Conservation (phyloP, 2,888 invertebrate genomes). For the Pharmacophagus antenor region DNA sequence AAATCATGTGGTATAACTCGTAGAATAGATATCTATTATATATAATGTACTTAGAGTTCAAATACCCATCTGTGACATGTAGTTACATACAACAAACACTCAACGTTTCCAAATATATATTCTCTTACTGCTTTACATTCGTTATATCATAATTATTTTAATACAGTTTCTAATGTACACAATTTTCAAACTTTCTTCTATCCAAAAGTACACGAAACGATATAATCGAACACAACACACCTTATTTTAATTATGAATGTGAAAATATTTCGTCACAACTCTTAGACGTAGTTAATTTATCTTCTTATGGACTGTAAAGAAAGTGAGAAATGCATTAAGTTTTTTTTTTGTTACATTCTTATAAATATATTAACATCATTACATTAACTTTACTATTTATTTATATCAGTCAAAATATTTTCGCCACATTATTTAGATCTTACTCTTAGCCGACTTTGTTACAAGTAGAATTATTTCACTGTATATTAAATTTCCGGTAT, state of each 20-base stretch:
- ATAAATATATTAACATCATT: constrained; percentile 77
- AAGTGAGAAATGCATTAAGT: constrained; percentile 79
- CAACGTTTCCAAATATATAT: constrained; percentile 79
- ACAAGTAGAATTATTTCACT: constrained; percentile 7
- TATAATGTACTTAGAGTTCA: constrained; percentile 59
- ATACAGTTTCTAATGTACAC: constrained; percentile 76
- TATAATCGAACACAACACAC: constrained; percentile 77
- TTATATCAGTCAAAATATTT: constrained; percentile 78
- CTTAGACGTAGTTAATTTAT: constrained; percentile 67
- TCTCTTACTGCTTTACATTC: constrained; percentile 74
- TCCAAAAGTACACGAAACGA: constrained; percentile 70
- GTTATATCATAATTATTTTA: constrained; percentile 69
- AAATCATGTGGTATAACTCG: constrained; percentile 63
- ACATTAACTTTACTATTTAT: constrained; percentile 62
- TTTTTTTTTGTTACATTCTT: constrained; percentile 70
- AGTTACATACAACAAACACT: constrained; percentile 75
- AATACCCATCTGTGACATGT: constrained; percentile 69
- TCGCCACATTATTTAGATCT: constrained; percentile 60
- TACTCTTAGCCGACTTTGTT: constrained; percentile 27
- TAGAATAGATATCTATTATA: constrained; percentile 58
- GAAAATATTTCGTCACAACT: constrained; percentile 78
- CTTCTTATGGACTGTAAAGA: constrained; percentile 77
- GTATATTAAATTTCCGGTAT: constrained; percentile 19
- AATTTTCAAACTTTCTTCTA: constrained; percentile 69
- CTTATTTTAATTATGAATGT: constrained; percentile 69